Evolutionary conservation across 2,113 vertebrate genomes (phyloP).

Genomic region (Spilogale gracilis): DNA sequence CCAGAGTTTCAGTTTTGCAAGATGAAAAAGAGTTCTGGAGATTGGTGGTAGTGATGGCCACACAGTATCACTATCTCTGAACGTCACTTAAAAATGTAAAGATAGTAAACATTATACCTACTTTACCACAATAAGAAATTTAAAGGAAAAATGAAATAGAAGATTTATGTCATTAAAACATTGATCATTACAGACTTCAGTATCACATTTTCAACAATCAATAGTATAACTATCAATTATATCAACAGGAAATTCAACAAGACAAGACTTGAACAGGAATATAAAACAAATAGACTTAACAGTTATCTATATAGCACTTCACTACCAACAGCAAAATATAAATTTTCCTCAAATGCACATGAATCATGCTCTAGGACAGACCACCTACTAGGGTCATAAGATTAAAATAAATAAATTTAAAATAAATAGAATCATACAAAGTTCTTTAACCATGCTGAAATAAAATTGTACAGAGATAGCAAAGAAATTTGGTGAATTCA

Average conservation of each 20-base stretch:
- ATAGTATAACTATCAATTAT: background rate
- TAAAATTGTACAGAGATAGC: background rate
- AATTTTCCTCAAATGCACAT: background rate
- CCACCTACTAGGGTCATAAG: background rate
- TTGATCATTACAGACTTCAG: background rate
- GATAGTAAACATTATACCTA: background rate
- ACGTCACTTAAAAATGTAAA: background rate
- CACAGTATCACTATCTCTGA: background rate
- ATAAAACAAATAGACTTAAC: background rate
- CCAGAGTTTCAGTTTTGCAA: background rate
- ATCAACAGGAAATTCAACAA: background rate
- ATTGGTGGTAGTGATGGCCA: background rate
- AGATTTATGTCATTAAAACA: background rate
- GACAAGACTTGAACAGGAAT: background rate
- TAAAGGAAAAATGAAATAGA: background rate
- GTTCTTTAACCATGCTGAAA: background rate
- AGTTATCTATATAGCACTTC: background rate
- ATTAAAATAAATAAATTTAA: background rate
- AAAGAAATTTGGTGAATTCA: background rate
- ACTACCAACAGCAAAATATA: background rate
- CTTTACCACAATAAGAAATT: background rate
- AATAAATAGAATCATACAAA: background rate
- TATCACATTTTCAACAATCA: background rate
- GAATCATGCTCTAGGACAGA: background rate
- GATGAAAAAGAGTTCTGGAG: background rate